Conservation (phyloP, 92 coral and sea anemone genomes). For the Palythoa caribaeorum region DNA sequence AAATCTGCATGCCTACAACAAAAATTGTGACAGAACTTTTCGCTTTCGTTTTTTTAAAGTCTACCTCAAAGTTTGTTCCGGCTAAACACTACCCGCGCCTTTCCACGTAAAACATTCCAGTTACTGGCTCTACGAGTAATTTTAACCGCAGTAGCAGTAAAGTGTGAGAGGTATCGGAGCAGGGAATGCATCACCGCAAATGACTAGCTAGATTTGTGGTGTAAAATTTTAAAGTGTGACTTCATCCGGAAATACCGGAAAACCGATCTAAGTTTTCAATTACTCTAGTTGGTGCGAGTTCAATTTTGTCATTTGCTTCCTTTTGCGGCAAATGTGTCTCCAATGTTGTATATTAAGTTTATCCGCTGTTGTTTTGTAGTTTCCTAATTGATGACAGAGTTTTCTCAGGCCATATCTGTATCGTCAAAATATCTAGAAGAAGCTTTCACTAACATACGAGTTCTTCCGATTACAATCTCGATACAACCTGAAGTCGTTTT, state of each 20-base stretch:
- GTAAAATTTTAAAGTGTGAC: conserved; percentile 56
- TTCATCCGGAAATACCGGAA: conserved; percentile 76
- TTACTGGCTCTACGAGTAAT: conserved; percentile 5
- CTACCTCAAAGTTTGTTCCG: conserved; percentile 30
- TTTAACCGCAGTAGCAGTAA: conserved; percentile 34
- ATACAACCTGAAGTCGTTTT: background rate
- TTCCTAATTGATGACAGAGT: background rate
- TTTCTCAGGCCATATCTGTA: background rate
- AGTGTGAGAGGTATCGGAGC: background rate
- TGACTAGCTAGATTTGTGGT: conserved; percentile 28
- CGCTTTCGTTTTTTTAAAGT: background rate
- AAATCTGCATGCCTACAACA: conserved; percentile 22
- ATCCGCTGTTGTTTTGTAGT: background rate
- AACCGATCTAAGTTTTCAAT: conserved; percentile 58
- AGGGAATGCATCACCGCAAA: background rate
- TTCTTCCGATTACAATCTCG: background rate
- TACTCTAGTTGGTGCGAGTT: conserved; percentile 13
- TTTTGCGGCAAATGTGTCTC: conserved; percentile 39
- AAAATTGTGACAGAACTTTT: conserved; percentile 5
- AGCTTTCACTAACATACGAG: background rate
- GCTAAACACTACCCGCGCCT: background rate
- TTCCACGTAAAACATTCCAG: conserved; percentile 1
- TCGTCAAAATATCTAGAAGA: background rate
- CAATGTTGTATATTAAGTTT: background rate
- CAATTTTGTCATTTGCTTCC: conserved; percentile 34